Evolutionary conservation across 2,113 vertebrate species (phyloP).

Genomic region (Istiophorus platypterus): DNA sequence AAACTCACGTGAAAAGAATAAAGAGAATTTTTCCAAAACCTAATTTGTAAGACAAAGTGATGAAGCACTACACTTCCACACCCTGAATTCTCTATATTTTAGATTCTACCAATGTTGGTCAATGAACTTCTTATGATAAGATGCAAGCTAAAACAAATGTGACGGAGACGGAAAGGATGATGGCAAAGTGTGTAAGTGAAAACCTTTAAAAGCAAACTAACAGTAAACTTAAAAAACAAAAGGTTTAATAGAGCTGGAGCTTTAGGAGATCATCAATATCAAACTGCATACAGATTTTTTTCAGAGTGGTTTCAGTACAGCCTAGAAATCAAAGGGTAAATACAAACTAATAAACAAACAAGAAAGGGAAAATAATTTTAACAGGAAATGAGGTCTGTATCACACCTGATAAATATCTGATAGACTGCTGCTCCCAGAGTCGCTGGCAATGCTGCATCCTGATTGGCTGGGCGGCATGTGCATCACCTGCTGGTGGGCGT

Average conservation of each 20-base stretch:
- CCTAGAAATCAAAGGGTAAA: not conserved
- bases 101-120: not conserved
- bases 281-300: not conserved
- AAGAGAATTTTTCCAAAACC: not conserved
- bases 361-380: not conserved
- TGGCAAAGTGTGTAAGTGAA: not conserved
- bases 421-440: constrained; percentile 97
- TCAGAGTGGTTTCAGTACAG: no score
- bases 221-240: not conserved
- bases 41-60: not conserved
- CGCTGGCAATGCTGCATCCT: constrained; percentile 96
- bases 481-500: constrained; percentile 91
- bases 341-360: not conserved
- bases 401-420: constrained; percentile 98
- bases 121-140: not conserved
- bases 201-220: not conserved
- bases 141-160: not conserved
- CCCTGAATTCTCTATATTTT: not conserved
- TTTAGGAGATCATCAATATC: no score
- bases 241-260: no score
- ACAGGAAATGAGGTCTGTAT: not conserved
- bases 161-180: not conserved
- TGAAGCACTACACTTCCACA: not conserved
- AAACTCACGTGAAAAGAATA: not conserved
- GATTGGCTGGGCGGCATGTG: constrained; percentile 95